phyloP scores from a whole-genome alignment of 2,797 vertebrate genomes.

The Crypturellus tataupa region DNA sequence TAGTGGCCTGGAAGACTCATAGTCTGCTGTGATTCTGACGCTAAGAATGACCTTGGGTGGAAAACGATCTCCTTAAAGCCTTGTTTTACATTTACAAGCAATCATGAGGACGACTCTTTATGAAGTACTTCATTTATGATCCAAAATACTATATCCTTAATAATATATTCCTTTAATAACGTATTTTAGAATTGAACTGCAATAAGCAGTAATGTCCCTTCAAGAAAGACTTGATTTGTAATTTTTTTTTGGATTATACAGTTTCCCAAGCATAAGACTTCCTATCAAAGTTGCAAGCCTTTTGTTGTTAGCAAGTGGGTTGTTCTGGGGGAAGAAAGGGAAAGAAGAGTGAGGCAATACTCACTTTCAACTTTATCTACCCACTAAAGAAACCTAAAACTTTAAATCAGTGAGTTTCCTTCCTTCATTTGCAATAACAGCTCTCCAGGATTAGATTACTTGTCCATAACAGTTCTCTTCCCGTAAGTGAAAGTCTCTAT shows the following conservation, averaged over 20 bases:
- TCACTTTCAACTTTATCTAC: neutral
- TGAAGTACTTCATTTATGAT: neutral
- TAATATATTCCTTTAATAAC: neutral
- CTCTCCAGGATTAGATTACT: neutral
- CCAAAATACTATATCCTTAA: neutral
- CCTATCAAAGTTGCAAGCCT: neutral
- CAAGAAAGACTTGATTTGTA: neutral
- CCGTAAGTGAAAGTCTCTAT: neutral
- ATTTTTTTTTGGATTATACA: neutral
- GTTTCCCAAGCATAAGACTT: neutral
- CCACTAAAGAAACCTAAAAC: neutral
- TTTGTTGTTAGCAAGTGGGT: neutral
- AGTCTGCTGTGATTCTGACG: neutral
- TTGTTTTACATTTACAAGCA: neutral
- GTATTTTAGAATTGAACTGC: neutral
- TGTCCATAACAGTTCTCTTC: neutral
- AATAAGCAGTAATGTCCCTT: neutral
- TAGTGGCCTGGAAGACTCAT: neutral
- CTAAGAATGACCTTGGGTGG: neutral
- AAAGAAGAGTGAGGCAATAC: neutral
- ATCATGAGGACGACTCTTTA: neutral
- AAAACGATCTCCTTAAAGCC: neutral
- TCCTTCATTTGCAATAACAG: neutral
- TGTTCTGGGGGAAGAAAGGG: neutral
- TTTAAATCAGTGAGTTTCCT: neutral